Percentiles rank a stretch among this genome's conserved stretches.
Conservation (phyloP, 2,113 vertebrate genomes). For the Pollimyrus isidori region DNA sequence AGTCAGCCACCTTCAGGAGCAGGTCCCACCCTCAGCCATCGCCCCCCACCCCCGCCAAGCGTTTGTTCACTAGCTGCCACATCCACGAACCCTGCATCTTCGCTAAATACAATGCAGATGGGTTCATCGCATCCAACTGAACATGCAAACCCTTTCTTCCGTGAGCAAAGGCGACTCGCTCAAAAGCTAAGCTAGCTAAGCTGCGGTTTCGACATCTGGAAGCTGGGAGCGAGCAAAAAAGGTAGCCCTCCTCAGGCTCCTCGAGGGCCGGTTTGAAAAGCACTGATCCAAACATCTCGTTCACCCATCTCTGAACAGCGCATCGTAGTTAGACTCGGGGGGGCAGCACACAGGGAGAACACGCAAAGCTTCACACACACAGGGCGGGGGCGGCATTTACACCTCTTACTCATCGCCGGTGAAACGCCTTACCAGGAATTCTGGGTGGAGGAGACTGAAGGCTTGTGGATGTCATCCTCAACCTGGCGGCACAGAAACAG, state of each 20-base stretch:
- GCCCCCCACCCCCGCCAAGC: neutral
- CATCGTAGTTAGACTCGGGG: neutral
- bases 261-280: neutral
- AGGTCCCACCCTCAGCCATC: neutral
- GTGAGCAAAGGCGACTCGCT: neutral
- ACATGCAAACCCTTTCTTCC: neutral
- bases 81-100: neutral
- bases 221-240: neutral
- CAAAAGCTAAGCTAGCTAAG: neutral
- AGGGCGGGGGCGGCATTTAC: neutral
- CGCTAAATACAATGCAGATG: neutral
- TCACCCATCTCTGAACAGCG: neutral
- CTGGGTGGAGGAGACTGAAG: constrained; percentile 19
- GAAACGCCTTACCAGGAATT: constrained; percentile 45
- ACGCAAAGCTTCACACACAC: neutral
- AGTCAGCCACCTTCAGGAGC: neutral
- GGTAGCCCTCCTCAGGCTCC: neutral
- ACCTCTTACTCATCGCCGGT: constrained; percentile 21
- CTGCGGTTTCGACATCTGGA: neutral
- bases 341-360: neutral
- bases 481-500: constrained; percentile 33
- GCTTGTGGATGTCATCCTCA: constrained; percentile 27
- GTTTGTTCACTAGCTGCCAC: neutral
- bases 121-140: neutral
- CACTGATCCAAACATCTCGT: neutral